A percentile compares a stretch with the other conserved stretches of the same genome.
These are phyloP conservation scores for Elaphurus davidianus DNA, from an alignment of 2,113 vertebrate genomes.

Conservation along the genomic window DNA sequence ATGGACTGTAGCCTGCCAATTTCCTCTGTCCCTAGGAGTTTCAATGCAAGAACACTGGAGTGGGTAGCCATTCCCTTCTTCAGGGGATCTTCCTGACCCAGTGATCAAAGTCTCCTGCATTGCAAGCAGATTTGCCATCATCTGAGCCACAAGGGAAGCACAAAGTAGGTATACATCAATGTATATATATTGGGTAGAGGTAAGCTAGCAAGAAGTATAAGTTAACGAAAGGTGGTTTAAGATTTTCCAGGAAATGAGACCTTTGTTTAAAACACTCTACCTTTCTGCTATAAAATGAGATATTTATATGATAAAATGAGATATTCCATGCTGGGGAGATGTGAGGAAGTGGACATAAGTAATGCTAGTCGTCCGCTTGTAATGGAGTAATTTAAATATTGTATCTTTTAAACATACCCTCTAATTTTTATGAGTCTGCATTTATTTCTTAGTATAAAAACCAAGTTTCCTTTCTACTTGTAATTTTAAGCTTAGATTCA, in stretches of 20 bases:
- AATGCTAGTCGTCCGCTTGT: neutral
- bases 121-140: neutral
- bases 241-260: constrained; percentile 8
- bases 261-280: neutral
- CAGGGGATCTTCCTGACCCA: neutral
- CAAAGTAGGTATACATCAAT: neutral
- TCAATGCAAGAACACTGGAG: neutral
- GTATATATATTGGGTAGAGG: neutral
- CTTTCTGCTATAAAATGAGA: neutral
- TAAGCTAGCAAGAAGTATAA: constrained; percentile 28
- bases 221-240: constrained; percentile 22
- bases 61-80: neutral
- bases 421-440: neutral
- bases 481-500: neutral
- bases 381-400: neutral
- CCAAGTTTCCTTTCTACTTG: neutral
- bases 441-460: constrained; percentile 19
- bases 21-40: neutral
- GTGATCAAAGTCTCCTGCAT: neutral
- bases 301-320: neutral
- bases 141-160: neutral
- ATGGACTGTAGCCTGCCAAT: neutral
- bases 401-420: neutral
- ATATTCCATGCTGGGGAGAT: neutral
- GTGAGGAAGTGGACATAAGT: neutral